Conservation (phyloP, 2,888 invertebrate genomes). For the Spicauda simplicius region DNA sequence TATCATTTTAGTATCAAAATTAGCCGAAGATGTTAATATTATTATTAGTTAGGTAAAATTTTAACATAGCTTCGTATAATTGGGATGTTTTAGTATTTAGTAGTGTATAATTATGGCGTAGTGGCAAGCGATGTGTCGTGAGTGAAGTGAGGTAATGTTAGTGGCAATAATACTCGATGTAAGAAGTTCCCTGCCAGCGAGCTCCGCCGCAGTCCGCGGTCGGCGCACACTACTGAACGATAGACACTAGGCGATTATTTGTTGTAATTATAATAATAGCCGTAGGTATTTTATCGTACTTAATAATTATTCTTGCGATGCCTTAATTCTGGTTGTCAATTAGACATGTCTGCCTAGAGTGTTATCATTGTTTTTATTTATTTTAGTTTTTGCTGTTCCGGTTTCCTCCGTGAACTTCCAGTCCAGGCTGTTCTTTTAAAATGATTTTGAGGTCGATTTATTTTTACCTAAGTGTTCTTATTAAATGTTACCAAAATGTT, state of each 20-base stretch:
- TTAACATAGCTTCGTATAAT: slow-evolving; percentile 85
- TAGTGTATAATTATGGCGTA: slow-evolving; percentile 76
- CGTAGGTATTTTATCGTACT: slow-evolving; percentile 85
- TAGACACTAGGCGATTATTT: slow-evolving; percentile 78
- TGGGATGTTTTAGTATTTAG: slow-evolving; percentile 84
- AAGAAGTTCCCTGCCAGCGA: slow-evolving; percentile 68
- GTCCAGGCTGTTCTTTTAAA: slow-evolving; percentile 86
- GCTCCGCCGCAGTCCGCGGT: slow-evolving; percentile 40
- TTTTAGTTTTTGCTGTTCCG: slow-evolving; percentile 83
- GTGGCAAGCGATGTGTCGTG: slow-evolving; percentile 78
- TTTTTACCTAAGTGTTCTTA: slow-evolving; percentile 87
- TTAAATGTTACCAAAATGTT: slow-evolving; percentile 87
- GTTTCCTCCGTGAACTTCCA: slow-evolving; percentile 84
- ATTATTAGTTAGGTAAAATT: slow-evolving; percentile 84
- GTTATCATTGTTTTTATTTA: slow-evolving; percentile 84
- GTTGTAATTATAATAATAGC: slow-evolving; percentile 85
- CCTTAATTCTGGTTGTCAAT: slow-evolving; percentile 86
- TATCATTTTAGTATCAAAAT: slow-evolving; percentile 86
- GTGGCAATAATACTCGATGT: slow-evolving; percentile 83
- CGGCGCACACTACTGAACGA: slow-evolving; percentile 63
- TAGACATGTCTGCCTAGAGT: slow-evolving; percentile 85
- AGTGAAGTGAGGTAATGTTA: slow-evolving; percentile 68
- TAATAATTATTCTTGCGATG: slow-evolving; percentile 86
- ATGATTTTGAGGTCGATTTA: slow-evolving; percentile 86
- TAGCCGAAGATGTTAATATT: slow-evolving; percentile 85